Base-by-base conservation (phyloP, 2,797 vertebrate species). In the Poecilia picta region DNA sequence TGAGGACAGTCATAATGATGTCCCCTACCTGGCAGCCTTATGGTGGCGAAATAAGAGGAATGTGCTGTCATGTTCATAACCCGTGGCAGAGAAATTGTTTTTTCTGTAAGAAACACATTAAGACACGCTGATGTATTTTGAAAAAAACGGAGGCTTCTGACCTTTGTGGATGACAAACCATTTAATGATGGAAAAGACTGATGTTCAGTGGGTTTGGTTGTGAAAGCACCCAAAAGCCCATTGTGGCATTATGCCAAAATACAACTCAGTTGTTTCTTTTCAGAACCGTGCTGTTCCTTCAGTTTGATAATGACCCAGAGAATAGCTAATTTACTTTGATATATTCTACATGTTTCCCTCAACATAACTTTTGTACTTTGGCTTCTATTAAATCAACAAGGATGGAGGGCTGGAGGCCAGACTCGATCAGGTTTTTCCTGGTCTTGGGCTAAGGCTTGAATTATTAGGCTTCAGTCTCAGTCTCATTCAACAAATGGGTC, bases 1-100 rank as follows among this genome's bases (percentile, higher is more conserved):
- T 91, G 83, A 91, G 86, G 86, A 39, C 75, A 74, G 74, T 85
- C 64, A 39, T 89, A 89, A 89, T 85, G 83, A 91, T 85, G 84
- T 88, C 85, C 89, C 86, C 71, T 83, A 89, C 78, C 85, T 89
- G 85, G 87, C 89, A 89, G 76, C 75, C 43, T n/a, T 66, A 84
- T 80, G 81, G 83, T 76, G 85, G 75, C n/a, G 78, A 83, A 90
- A 81, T 36, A 20, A 79, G 72, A 83, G 81, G 51, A 73, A 81
- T 74, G 72, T 72, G 47, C 81, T 71, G 75, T 80, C 87, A 78
- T 78, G 88, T 90, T 75, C 77, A 85, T 84, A 85, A 89, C 84
- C 81, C 73, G 87, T 86, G 85, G 82, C 72, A 81, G 70, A 84
- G 75, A 80, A 68, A 82, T 78, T 36, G 28, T 41, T 1, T 59